Evolutionary conservation across 2,113 vertebrate genomes (phyloP).

Genomic region (Choloepus hoffmanni): DNA sequence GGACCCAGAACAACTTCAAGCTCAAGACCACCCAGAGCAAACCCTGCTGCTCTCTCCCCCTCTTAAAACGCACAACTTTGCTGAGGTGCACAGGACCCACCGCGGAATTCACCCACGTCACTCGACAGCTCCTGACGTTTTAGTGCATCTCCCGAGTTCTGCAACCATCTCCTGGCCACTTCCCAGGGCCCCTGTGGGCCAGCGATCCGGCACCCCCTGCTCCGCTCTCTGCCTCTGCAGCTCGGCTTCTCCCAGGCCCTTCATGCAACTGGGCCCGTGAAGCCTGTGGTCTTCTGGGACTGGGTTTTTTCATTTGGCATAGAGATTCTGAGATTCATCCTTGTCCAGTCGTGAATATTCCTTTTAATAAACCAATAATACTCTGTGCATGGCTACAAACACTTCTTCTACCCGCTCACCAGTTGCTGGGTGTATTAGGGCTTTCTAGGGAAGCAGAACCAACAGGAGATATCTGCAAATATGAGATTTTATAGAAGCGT

Average conservation of each 20-base stretch:
- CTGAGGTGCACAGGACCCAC: fast-evolving
- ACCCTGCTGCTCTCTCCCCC: no score
- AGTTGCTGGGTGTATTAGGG: no score
- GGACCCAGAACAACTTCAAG: neutral
- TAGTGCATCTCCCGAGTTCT: no score
- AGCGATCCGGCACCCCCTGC: neutral
- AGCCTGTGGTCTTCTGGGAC: fast-evolving
- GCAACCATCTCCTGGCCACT: no score
- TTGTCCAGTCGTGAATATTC: fast-evolving
- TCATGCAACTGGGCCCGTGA: fast-evolving
- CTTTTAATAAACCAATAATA: fast-evolving
- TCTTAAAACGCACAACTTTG: no score
- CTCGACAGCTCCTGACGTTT: neutral
- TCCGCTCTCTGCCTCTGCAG: neutral
- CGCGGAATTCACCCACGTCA: neutral
- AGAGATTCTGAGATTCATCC: neutral
- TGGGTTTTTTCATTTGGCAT: no score
- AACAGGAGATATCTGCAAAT: no score
- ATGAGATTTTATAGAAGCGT: no score
- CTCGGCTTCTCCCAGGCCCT: neutral
- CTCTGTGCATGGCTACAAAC: fast-evolving
- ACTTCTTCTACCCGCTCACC: fast-evolving
- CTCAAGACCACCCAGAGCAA: neutral
- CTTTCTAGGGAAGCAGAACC: no score
- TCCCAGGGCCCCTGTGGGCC: no score